Percentiles rank a stretch among this genome's conserved stretches.
Conservation (phyloP, 2,797 vertebrate species). For the Lagocephalus sceleratus region DNA sequence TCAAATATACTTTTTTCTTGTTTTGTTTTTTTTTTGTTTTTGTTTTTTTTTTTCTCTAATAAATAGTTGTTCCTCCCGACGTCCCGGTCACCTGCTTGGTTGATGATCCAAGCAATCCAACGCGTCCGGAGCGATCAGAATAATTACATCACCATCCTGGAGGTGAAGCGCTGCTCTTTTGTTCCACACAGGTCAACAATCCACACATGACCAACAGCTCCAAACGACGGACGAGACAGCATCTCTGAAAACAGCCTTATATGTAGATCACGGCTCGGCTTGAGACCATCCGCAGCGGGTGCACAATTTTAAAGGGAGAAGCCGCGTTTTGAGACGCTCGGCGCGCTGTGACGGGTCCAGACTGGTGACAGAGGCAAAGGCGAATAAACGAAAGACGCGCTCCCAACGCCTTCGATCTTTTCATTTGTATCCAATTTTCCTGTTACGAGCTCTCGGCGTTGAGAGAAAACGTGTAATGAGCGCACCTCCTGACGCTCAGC, state of each 20-base stretch:
- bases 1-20: constrained; percentile 38
- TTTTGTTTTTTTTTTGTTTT: no score
- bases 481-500: constrained; percentile 76
- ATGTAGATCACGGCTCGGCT: no score
- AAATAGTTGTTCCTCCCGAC: not conserved
- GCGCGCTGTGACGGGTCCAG: constrained; percentile 24
- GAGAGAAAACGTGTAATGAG: constrained; percentile 67
- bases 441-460: constrained; percentile 29
- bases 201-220: constrained; percentile 28
- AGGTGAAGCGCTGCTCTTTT: constrained; percentile 15
- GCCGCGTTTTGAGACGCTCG: not conserved
- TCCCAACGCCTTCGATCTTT: constrained; percentile 15
- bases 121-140: constrained; percentile 43
- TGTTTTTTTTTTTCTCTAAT: not conserved
- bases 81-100: constrained; percentile 9
- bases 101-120: constrained; percentile 49
- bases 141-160: constrained; percentile 39
- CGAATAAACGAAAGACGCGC: constrained; percentile 12
- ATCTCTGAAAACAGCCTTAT: not conserved
- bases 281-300: not conserved
- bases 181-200: constrained; percentile 47
- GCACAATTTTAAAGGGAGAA: not conserved
- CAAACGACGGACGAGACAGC: not conserved
- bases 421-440: constrained; percentile 31
- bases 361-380: constrained; percentile 19